These are phyloP conservation scores for Troilus luridus DNA, from an alignment of 2,888 invertebrate species.

Conservation along the genomic window DNA sequence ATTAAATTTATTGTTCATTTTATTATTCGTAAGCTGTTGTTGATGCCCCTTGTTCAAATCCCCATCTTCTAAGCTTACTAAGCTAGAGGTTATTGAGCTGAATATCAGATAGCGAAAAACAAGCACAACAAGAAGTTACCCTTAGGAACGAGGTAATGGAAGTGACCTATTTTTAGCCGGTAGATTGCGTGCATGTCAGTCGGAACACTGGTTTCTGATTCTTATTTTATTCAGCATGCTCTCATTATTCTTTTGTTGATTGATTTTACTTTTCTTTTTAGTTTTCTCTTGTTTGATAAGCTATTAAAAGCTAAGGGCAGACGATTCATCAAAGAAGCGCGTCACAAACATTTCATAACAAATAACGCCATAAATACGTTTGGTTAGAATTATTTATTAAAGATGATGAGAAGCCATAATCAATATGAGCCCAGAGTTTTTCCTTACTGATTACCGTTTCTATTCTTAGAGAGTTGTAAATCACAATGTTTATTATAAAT, in stretches of 20 bases:
- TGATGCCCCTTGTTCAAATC: neutral
- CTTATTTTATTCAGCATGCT: neutral
- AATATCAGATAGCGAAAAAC: neutral
- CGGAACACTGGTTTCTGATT: neutral
- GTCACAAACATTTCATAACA: neutral
- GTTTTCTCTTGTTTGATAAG: neutral
- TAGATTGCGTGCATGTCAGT: neutral
- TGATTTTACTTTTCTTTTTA: neutral
- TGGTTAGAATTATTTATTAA: neutral
- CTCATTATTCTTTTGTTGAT: neutral
- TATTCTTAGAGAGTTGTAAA: too few species aligned
- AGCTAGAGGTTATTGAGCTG: neutral
- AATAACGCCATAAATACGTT: neutral
- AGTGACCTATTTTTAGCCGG: neutral
- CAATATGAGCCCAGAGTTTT: too few species aligned
- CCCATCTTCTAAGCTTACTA: neutral
- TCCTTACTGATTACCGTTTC: too few species aligned
- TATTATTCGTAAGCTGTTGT: neutral
- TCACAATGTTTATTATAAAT: too few species aligned
- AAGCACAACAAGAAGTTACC: conserved; percentile 3
- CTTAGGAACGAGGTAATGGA: neutral
- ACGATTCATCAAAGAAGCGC: neutral
- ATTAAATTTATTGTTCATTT: too few species aligned
- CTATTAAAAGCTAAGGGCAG: neutral
- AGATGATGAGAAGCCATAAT: too few species aligned